phyloP scores from a whole-genome alignment of 2,113 vertebrate genomes.

The Coracopsis vasa region DNA sequence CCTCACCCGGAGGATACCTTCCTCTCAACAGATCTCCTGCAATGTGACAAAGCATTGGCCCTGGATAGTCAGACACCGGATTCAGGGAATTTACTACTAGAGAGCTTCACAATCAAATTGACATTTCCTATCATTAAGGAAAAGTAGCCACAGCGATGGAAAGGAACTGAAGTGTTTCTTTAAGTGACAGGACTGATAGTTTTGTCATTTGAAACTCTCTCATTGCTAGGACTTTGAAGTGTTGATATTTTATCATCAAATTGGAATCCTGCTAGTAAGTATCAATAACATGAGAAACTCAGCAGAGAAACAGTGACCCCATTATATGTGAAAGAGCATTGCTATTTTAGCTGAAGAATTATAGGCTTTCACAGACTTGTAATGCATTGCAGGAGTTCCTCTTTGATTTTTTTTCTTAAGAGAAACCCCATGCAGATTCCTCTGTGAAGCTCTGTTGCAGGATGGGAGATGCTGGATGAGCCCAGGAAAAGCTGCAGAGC shows the following conservation, averaged over 20 bases:
- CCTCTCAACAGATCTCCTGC: not conserved
- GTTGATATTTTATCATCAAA: slow-evolving; percentile 31
- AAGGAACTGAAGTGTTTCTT: not conserved
- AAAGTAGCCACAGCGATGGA: not conserved
- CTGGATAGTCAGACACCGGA: not conserved
- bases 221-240: not conserved
- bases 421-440: not conserved
- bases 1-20: not conserved
- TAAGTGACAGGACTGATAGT: not conserved
- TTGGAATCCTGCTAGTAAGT: not conserved
- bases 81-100: not conserved
- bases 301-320: slow-evolving; percentile 21
- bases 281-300: not conserved
- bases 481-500: not conserved
- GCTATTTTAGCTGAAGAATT: slow-evolving; percentile 8
- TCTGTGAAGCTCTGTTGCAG: not conserved
- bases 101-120: not conserved
- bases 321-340: not conserved
- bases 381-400: not conserved
- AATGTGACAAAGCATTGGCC: not conserved
- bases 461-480: not conserved
- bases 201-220: slow-evolving; percentile 3
- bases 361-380: not conserved
- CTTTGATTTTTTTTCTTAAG: not conserved
- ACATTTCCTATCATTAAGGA: not conserved